Percentiles rank a stretch among this genome's conserved stretches.
These are phyloP conservation scores for Abrostola triplasia DNA, from an alignment of 2,888 invertebrate species.

Conservation along the genomic window DNA sequence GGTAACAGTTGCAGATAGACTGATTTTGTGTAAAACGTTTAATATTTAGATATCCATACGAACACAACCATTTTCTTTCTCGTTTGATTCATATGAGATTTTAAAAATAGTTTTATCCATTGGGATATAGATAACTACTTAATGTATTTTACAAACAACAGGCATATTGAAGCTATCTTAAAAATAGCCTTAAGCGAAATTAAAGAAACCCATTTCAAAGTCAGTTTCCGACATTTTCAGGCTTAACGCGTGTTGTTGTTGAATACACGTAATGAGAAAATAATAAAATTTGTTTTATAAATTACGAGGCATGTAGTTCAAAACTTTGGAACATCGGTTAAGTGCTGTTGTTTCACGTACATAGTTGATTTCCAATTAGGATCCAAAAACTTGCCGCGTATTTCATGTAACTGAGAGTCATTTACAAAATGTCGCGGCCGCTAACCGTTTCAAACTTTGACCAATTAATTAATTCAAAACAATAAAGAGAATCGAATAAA, in stretches of 20 bases:
- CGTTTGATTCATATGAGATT: too few species aligned
- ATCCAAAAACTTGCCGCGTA: slow-evolving; percentile 73
- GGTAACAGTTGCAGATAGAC: too few species aligned
- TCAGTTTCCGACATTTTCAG: slow-evolving; percentile 32
- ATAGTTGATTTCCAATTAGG: slow-evolving; percentile 79
- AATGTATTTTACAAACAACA: background rate
- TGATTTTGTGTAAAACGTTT: too few species aligned
- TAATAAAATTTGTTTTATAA: slow-evolving; percentile 59
- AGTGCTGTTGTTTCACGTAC: slow-evolving; percentile 67
- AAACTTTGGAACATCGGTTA: slow-evolving; percentile 59
- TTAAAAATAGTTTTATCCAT: too few species aligned
- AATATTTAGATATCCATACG: too few species aligned
- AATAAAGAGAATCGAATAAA: slow-evolving; percentile 65
- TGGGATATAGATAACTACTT: background rate
- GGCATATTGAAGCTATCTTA: slow-evolving; percentile 9
- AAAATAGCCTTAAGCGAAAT: slow-evolving; percentile 25
- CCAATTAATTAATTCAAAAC: slow-evolving; percentile 70
- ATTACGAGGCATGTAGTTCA: slow-evolving; percentile 51
- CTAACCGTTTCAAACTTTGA: slow-evolving; percentile 65
- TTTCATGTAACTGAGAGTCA: slow-evolving; percentile 71
- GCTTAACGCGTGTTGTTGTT: slow-evolving; percentile 47
- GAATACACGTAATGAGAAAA: slow-evolving; percentile 48
- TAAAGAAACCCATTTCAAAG: slow-evolving; percentile 42
- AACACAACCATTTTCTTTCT: too few species aligned
- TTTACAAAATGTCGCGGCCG: slow-evolving; percentile 71